Base-by-base conservation (phyloP, 2,113 vertebrate species). In the Xerus inauris region DNA sequence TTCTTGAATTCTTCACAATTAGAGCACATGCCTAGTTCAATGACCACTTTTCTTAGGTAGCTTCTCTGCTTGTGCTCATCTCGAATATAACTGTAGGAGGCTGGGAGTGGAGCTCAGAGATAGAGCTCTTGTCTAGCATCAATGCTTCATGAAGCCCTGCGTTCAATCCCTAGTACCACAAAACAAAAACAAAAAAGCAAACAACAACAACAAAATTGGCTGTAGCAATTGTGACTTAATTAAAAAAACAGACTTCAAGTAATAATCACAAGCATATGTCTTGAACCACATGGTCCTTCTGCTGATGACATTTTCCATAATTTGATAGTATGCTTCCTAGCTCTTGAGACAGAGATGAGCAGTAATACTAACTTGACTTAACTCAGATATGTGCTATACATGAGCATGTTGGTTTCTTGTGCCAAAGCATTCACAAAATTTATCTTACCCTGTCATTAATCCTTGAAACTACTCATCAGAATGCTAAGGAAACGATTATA, bases 21-120 rank as follows among this genome's bases (percentile, higher is more conserved):
- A n/a, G 35, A 82, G 40, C 28, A 54, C 17, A 47, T 64, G 24
- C 72, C 42, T 84, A 76, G 38, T 14, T 65, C 8, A 8, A 26
- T 2, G 26, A 35, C 40, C 11, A 22, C 17, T 2, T 30, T 32
- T 19, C 32, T 8, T 0, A 3, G 72, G 65, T 5, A 65, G 24
- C 26, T 64, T 80, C 47, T 94, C 59, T 54, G 49, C 20, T n/a
- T 32, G 45, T 6, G 17, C 42, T 26, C 19, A 65, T 6, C 13
- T 92, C 35, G 17, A 51, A 72, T n/a, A 20, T 0, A 84, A 77
- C 42, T 38, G 14, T n/a, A 69, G 65, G 65, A 35, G 65, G 14
- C 35, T 35, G 6, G 14, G 64, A 4, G 30, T 16, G 32, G 14
- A 19, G 65, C 35, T 69, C 65, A 35, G 16, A 8, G 16, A 17